These are phyloP conservation scores for Belonocnema kinseyi DNA, from an alignment of 1,140 invertebrate species.

Conservation along the genomic window DNA sequence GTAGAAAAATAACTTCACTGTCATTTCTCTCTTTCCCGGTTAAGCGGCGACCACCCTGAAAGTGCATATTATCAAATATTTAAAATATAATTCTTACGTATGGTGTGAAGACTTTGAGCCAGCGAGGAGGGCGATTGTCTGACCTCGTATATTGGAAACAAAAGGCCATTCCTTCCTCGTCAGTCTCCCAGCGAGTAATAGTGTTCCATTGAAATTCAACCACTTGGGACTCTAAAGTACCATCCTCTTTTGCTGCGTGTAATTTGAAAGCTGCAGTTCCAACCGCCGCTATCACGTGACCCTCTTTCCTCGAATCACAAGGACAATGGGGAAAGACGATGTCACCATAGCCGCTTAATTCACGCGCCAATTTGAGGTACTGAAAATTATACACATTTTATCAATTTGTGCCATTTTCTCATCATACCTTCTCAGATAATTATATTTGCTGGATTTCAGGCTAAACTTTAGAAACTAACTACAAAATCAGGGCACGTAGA, in stretches of 20 bases:
- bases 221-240: conserved; percentile 88
- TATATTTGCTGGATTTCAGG: too few species aligned
- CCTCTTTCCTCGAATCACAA: conserved; percentile 95
- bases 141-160: conserved; percentile 89
- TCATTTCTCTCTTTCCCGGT: too few species aligned
- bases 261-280: conserved; percentile 87
- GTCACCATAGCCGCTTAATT: conserved; percentile 93
- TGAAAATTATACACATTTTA: conserved; percentile 65
- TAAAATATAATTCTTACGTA: conserved; percentile 85
- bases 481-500: too few species aligned
- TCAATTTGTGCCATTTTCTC: background rate
- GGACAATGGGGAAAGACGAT: conserved; percentile 95
- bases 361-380: conserved; percentile 90
- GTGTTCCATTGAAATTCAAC: conserved; percentile 90
- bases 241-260: conserved; percentile 92
- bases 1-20: too few species aligned
- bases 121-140: conserved; percentile 87
- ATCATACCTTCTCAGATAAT: too few species aligned
- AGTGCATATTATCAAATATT: too few species aligned
- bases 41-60: too few species aligned
- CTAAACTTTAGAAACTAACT: too few species aligned
- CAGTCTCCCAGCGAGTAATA: conserved; percentile 89
- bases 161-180: conserved; percentile 94
- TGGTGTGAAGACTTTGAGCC: conserved; percentile 93
- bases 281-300: conserved; percentile 90